Conservation (phyloP, 1,140 invertebrate genomes). For the Rhagoletis zephyria region DNA sequence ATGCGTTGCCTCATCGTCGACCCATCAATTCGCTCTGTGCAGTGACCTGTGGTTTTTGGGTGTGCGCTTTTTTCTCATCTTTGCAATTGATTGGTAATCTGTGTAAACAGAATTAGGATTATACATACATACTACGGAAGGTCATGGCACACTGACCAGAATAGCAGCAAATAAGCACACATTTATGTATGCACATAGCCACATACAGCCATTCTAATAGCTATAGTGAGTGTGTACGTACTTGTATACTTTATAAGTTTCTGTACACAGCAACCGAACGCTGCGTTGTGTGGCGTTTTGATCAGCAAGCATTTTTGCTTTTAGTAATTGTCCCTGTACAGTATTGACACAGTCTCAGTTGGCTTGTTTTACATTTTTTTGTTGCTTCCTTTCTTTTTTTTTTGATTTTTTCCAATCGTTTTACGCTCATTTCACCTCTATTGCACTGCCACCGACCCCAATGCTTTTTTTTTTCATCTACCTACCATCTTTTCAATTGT, state of each 20-base stretch:
- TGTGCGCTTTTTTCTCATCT: constrained; percentile 26
- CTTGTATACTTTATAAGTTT: no score
- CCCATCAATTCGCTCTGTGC: constrained; percentile 32
- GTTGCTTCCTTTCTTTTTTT: no score
- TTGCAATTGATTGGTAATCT: constrained; percentile 30
- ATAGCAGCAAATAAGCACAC: no score
- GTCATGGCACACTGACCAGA: not conserved
- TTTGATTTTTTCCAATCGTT: no score
- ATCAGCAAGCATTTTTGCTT: no score
- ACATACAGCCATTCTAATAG: not conserved
- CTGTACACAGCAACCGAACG: no score
- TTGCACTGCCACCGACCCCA: no score
- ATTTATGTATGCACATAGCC: not conserved
- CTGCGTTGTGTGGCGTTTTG: not conserved
- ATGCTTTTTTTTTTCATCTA: not conserved
- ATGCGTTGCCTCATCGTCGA: not conserved
- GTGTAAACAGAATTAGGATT: constrained; percentile 22
- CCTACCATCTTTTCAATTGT: constrained; percentile 8
- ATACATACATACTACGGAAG: not conserved
- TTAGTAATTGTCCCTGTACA: no score
- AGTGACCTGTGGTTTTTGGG: constrained; percentile 31
- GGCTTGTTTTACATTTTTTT: no score
- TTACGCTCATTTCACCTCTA: no score
- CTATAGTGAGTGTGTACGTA: no score
- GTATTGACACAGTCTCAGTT: no score